These are phyloP conservation scores for Xenops minutus DNA, from an alignment of 2,797 vertebrate genomes.

Conservation along the genomic window DNA sequence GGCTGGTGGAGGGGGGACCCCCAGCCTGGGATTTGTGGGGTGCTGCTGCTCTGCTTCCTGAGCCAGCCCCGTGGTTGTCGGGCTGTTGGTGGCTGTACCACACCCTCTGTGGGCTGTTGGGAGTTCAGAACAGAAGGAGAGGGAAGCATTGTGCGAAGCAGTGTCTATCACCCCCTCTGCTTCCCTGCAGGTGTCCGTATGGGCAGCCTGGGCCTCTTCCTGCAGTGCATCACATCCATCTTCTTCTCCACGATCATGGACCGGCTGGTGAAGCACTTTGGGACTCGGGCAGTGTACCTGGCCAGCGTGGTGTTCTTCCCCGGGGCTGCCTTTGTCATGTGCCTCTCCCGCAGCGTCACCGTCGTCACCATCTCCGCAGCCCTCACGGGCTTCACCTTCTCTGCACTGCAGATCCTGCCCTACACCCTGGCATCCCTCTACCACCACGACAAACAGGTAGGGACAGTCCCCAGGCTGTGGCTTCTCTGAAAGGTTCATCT, in stretches of 20 bases:
- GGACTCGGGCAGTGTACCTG: constrained; percentile 79
- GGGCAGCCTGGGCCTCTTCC: constrained; percentile 88
- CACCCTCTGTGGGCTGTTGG: fast-evolving
- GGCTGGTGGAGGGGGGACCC: neutral
- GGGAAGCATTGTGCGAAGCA: neutral
- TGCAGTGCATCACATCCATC: constrained; percentile 84
- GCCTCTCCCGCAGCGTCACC: constrained; percentile 76
- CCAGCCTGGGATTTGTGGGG: fast-evolving
- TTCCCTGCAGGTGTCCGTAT: constrained; percentile 79
- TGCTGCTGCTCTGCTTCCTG: neutral
- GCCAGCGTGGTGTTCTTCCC: constrained; percentile 82
- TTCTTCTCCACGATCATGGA: constrained; percentile 85
- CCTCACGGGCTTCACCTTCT: constrained; percentile 84
- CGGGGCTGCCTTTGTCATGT: constrained; percentile 77
- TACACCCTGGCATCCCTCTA: constrained; percentile 86
- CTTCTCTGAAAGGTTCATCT: neutral
- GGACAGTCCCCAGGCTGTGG: neutral
- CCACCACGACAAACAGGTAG: constrained; percentile 84
- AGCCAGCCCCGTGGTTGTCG: fast-evolving
- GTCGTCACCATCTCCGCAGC: constrained; percentile 81
- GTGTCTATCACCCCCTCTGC: neutral
- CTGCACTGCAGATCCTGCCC: constrained; percentile 84
- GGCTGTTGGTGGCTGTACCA: neutral
- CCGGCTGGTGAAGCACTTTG: constrained; percentile 79
- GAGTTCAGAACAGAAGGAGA: neutral